phyloP scores from a whole-genome alignment of 1,140 invertebrate species.

The Pogonomyrmex californicus region DNA sequence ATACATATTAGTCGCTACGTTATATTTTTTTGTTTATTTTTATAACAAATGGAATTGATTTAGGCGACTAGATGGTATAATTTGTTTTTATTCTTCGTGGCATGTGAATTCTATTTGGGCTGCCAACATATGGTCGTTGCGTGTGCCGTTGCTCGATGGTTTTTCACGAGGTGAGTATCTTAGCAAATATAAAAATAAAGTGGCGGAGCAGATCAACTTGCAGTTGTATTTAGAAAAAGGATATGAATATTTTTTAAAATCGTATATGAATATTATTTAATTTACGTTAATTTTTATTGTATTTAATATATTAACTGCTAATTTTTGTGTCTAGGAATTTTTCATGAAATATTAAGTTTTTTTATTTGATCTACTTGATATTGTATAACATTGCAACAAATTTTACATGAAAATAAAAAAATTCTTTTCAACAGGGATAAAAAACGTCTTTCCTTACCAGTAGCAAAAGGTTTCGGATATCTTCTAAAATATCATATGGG shows the following conservation, averaged over 20 bases:
- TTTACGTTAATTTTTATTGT: not conserved
- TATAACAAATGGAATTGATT: conserved; percentile 61
- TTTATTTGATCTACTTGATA: not conserved
- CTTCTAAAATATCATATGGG: conserved; percentile 92
- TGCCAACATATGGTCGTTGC: conserved; percentile 93
- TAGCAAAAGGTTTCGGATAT: conserved; percentile 87
- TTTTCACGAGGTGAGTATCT: conserved; percentile 90
- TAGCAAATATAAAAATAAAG: not conserved
- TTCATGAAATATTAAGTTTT: not conserved
- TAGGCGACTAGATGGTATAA: conserved; percentile 90
- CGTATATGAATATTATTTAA: not conserved
- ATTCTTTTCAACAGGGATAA: conserved; percentile 89
- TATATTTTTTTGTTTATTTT: not conserved
- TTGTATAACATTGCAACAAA: too few relatives aligned
- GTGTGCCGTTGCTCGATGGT: conserved; percentile 92
- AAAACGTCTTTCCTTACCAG: conserved; percentile 88
- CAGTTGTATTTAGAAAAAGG: not conserved
- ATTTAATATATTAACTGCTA: not conserved
- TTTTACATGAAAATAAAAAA: not conserved
- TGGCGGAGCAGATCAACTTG: not conserved
- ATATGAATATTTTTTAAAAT: not conserved
- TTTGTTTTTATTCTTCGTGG: conserved; percentile 91
- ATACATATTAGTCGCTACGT: not conserved
- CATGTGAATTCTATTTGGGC: conserved; percentile 91
- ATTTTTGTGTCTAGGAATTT: not conserved